Conservation (phyloP, 2,113 vertebrate species). For the Gasterosteus aculeatus region DNA sequence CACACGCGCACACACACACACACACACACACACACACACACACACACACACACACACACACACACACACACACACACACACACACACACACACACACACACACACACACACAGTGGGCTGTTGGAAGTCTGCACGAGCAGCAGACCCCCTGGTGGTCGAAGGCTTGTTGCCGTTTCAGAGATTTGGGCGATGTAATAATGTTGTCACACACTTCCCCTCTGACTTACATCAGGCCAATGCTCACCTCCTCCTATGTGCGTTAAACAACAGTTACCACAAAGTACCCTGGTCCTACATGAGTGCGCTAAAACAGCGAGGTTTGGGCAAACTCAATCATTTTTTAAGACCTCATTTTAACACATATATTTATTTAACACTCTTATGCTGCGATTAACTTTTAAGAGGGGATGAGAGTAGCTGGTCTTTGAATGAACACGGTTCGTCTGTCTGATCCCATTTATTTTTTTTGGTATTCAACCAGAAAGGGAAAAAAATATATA, state of each 20-base stretch:
- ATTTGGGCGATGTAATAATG: constrained; percentile 60
- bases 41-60: neutral
- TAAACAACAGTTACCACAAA: constrained; percentile 46
- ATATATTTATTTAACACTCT: constrained; percentile 42
- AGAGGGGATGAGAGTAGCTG: constrained; percentile 43
- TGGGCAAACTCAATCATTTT: neutral
- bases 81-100: too few species aligned
- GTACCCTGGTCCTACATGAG: constrained; percentile 2
- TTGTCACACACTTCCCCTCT: constrained; percentile 47
- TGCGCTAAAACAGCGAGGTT: constrained; percentile 6
- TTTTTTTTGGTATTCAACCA: constrained; percentile 8
- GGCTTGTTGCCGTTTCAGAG: constrained; percentile 62
- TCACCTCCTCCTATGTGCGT: constrained; percentile 42
- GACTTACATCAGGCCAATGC: constrained; percentile 53
- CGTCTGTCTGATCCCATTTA: constrained; percentile 36
- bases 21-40: constrained; percentile 23
- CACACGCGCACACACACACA: constrained; percentile 42
- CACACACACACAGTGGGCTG: constrained; percentile 7
- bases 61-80: too few species aligned
- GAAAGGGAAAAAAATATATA: neutral
- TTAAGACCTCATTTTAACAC: constrained; percentile 14
- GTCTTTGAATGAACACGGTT: constrained; percentile 20
- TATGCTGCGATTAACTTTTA: constrained; percentile 45
- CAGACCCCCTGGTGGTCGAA: constrained; percentile 59
- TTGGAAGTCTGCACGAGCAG: constrained; percentile 56